Conservation (phyloP, 2,797 vertebrate species). For the Hemibagrus guttatus region DNA sequence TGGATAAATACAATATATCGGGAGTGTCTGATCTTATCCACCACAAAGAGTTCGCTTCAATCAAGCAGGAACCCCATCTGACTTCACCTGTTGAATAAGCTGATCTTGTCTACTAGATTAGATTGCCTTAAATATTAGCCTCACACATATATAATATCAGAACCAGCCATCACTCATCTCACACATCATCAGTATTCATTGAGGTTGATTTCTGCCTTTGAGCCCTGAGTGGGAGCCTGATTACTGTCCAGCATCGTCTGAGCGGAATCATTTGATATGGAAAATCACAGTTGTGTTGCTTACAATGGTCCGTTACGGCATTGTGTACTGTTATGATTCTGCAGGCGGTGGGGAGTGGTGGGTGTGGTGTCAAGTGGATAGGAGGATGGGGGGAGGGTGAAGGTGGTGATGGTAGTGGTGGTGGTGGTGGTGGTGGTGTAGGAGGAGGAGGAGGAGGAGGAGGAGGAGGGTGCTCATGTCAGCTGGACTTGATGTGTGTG, state of each 20-base stretch:
- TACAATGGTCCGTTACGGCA: conserved; percentile 55
- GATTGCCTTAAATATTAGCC: neutral
- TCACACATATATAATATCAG: neutral
- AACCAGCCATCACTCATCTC: neutral
- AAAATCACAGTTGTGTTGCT: conserved; percentile 61
- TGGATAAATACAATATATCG: too few species aligned
- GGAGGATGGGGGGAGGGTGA: neutral
- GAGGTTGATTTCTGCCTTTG: conserved; percentile 31
- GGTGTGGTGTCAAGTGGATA: conserved; percentile 23
- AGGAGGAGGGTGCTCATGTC: conserved; percentile 60
- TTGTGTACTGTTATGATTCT: conserved; percentile 53
- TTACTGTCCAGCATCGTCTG: conserved; percentile 17
- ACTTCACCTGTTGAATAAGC: too few species aligned
- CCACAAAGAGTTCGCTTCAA: too few species aligned
- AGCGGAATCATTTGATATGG: conserved; percentile 65
- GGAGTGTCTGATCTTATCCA: too few species aligned
- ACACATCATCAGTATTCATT: neutral
- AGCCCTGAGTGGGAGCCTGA: conserved; percentile 21
- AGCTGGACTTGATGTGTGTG: conserved; percentile 80
- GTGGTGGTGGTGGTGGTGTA: conserved; percentile 26
- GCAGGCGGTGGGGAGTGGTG: conserved; percentile 36
- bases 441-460: conserved; percentile 27
- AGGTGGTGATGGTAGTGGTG: neutral
- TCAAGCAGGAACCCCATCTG: too few species aligned
- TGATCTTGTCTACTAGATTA: neutral